Percentiles rank a stretch among this genome's conserved stretches.
phyloP scores from a whole-genome alignment of 1,140 invertebrate genomes.

The Neuroterus valhalla region DNA sequence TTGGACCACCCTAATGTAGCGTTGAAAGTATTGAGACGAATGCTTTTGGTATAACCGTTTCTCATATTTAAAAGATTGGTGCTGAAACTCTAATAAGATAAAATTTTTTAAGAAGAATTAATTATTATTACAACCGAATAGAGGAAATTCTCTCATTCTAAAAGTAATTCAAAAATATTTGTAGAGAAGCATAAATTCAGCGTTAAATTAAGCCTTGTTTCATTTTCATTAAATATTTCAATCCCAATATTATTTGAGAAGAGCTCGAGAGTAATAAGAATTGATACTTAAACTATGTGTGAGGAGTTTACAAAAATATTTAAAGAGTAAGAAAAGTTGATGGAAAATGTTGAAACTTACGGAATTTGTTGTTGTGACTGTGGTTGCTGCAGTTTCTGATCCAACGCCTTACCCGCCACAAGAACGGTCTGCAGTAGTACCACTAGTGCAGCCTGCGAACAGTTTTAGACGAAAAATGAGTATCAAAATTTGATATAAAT shows the following conservation, averaged over 20 bases:
- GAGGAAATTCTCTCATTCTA: too few species aligned
- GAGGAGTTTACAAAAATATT: background rate
- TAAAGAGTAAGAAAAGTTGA: background rate
- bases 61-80: too few species aligned
- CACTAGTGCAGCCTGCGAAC: conserved; percentile 69
- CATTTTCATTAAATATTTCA: background rate
- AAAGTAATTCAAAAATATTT: too few species aligned
- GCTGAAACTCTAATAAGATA: too few species aligned
- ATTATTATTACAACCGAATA: too few species aligned
- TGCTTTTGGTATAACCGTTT: too few species aligned
- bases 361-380: conserved; percentile 61
- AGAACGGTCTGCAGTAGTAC: conserved; percentile 71
- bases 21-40: too few species aligned
- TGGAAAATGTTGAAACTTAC: conserved; percentile 57
- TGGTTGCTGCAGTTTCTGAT: conserved; percentile 64
- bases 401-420: conserved; percentile 71
- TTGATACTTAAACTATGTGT: too few species aligned
- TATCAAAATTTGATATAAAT: conserved; percentile 48
- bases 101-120: too few species aligned
- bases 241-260: background rate
- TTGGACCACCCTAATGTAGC: too few species aligned
- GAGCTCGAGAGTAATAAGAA: background rate
- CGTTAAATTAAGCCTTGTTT: background rate
- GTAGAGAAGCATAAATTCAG: too few species aligned
- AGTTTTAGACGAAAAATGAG: conserved; percentile 33